phyloP scores from a whole-genome alignment of 2,113 vertebrate genomes.

The Ptilorrhoa leucosticta region DNA sequence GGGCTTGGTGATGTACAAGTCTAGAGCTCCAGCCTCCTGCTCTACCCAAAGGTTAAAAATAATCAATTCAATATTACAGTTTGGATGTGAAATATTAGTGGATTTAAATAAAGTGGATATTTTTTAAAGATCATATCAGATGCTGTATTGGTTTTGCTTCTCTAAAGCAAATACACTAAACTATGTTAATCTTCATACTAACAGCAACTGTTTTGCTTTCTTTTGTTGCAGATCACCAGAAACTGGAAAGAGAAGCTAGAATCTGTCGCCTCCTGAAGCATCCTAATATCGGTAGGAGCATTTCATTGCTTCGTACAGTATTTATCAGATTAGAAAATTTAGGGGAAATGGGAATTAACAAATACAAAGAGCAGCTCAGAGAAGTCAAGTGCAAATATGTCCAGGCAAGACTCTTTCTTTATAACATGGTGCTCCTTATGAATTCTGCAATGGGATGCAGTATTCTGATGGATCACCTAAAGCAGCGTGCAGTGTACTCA shows the following conservation, averaged over 20 bases:
- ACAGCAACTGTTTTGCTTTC: background rate
- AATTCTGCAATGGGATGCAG: background rate
- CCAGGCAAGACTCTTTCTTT: background rate
- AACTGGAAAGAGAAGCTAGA: constrained; percentile 91
- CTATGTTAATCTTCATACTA: background rate
- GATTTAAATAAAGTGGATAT: background rate
- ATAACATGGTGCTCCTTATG: fast-evolving
- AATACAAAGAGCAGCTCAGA: background rate
- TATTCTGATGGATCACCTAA: background rate
- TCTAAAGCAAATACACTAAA: background rate
- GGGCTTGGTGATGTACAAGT: background rate
- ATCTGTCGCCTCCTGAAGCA: constrained; percentile 93
- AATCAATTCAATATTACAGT: background rate
- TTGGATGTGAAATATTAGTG: background rate
- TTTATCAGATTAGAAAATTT: background rate
- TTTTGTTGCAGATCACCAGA: constrained; percentile 86
- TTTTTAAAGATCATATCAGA: background rate
- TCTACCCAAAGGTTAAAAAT: background rate
- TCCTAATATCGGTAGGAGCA: constrained; percentile 85
- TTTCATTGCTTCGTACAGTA: background rate
- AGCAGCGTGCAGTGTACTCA: background rate
- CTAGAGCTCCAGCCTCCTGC: too few species aligned
- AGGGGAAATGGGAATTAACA: background rate
- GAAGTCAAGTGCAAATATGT: background rate
- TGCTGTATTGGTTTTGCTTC: background rate